Percentiles rank a stretch among this genome's conserved stretches.
Conservation (phyloP, 92 coral and sea anemone species). For the Heliopora coerulea region DNA sequence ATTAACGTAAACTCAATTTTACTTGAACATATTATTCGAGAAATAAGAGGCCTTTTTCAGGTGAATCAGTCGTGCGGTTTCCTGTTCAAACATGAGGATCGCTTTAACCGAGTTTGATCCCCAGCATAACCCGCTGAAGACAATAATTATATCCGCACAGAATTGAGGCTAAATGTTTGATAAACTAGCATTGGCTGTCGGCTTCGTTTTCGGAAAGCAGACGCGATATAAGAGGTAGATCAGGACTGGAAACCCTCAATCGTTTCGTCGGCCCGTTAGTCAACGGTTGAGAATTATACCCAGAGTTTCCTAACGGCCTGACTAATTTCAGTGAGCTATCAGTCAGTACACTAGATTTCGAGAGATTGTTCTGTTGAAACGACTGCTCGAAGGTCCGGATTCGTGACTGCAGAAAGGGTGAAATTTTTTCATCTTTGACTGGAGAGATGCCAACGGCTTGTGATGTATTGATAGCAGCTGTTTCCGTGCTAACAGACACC, state of each 20-base stretch:
- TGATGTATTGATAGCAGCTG: not conserved
- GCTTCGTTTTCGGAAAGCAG: conserved; percentile 24
- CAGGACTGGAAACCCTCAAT: conserved; percentile 18
- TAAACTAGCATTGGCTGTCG: conserved; percentile 28
- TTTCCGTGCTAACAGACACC: not conserved
- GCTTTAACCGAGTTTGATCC: too few species aligned
- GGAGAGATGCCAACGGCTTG: conserved; percentile 12
- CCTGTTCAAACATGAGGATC: too few species aligned
- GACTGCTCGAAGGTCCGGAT: conserved; percentile 37
- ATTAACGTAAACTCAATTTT: too few species aligned
- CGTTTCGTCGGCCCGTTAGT: not conserved
- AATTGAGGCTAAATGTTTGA: not conserved
- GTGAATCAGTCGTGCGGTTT: too few species aligned
- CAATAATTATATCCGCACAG: not conserved
- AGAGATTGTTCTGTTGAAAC: conserved; percentile 26
- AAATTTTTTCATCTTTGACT: conserved; percentile 2
- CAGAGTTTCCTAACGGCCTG: not conserved
- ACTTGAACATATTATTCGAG: too few species aligned
- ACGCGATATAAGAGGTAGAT: conserved; percentile 29
- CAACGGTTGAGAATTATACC: conserved; percentile 3
- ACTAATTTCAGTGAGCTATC: not conserved
- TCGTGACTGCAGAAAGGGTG: conserved; percentile 32
- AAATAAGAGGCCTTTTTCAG: too few species aligned
- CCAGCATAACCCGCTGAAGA: too few species aligned
- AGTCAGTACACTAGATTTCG: not conserved